A percentile compares a stretch with the other conserved stretches of the same genome.
Conservation (phyloP, 2,797 vertebrate species). For the Oceanodroma leucorhoa region DNA sequence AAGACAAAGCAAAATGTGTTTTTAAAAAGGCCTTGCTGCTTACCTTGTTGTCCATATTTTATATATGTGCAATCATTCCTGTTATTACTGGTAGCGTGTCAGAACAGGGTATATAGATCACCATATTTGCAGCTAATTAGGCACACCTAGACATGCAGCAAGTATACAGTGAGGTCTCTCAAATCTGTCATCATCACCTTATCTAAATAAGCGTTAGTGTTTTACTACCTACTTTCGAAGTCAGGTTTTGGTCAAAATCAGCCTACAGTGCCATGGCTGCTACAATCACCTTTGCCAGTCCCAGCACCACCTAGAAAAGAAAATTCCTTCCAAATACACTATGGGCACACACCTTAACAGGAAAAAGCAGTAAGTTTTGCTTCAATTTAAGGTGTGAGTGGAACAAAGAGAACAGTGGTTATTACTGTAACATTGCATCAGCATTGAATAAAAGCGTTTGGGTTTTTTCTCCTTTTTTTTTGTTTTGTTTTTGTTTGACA, state of each 20-base stretch:
- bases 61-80: neutral
- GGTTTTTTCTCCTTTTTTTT: neutral
- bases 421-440: neutral
- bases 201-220: neutral
- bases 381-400: neutral
- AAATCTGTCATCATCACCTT: neutral
- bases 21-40: neutral
- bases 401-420: neutral
- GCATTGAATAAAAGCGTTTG: neutral
- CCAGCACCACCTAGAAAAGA: neutral
- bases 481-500: neutral
- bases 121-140: neutral
- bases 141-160: neutral
- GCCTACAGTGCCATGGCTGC: neutral
- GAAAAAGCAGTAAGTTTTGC: neutral
- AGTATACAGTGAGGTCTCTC: neutral
- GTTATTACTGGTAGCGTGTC: neutral
- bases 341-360: neutral
- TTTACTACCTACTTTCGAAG: neutral
- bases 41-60: neutral
- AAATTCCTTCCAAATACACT: neutral
- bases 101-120: neutral
- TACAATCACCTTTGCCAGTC: neutral
- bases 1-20: neutral
- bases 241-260: neutral